A percentile compares a stretch with the other conserved stretches of the same genome.
These are phyloP conservation scores for Naso thynnoides DNA, from an alignment of 2,797 vertebrate genomes.

Conservation along the genomic window DNA sequence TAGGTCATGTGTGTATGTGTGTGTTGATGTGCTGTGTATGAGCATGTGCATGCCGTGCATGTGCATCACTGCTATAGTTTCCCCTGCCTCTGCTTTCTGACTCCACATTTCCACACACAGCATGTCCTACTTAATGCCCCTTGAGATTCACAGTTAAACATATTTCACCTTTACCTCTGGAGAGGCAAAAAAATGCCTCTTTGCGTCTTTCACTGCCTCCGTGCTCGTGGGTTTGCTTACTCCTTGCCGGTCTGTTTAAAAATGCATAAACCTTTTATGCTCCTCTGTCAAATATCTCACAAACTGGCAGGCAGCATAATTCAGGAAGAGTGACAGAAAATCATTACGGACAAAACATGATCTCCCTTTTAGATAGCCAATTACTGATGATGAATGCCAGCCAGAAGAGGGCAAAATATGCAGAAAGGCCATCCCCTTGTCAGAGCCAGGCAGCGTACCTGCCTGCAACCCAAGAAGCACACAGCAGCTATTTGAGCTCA, in stretches of 20 bases:
- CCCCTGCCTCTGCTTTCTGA: conserved; percentile 49
- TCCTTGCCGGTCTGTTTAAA: conserved; percentile 52
- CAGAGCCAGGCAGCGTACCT: conserved; percentile 31
- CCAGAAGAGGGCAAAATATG: conserved; percentile 51
- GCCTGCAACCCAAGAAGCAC: conserved; percentile 34
- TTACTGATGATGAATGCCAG: conserved; percentile 70
- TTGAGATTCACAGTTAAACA: conserved; percentile 63
- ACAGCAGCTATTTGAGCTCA: conserved; percentile 32
- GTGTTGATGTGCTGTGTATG: neutral
- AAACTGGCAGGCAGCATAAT: conserved; percentile 39
- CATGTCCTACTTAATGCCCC: conserved; percentile 66
- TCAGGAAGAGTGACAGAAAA: conserved; percentile 65
- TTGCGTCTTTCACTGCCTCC: conserved; percentile 24
- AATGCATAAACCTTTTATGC: conserved; percentile 51
- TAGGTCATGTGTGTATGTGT: conserved; percentile 61
- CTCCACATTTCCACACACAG: conserved; percentile 53
- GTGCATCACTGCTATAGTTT: conserved; percentile 43
- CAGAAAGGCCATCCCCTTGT: conserved; percentile 57
- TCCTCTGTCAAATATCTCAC: conserved; percentile 55
- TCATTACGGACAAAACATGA: conserved; percentile 64
- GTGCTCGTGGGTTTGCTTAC: conserved; percentile 21
- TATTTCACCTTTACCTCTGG: conserved; percentile 67
- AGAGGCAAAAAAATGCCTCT: conserved; percentile 34
- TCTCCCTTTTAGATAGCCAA: conserved; percentile 65
- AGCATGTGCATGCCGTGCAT: conserved; percentile 34